Base-by-base conservation (phyloP, 2,888 invertebrate genomes). In the Philopedon plagiatum region DNA sequence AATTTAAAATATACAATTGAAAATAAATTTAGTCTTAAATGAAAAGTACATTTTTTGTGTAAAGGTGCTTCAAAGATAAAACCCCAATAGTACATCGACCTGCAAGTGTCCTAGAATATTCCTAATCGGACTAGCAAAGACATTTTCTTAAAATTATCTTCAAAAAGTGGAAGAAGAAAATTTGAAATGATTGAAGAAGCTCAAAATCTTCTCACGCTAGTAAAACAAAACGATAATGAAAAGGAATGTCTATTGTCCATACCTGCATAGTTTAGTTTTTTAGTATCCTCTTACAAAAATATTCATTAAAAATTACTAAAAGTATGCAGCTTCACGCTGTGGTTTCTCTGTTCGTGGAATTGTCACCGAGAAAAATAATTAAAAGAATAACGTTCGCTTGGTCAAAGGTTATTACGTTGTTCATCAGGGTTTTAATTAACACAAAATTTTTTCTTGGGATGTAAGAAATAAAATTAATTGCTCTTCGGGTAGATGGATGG, bases 271-370 rank as follows among this genome's bases (percentile, higher is more conserved):
- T 26, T 51, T 9, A n/a, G n/a, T 19, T 3, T 54, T 37, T 57
- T 8, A 11, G 34, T 54, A 32, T 32, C 54, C 18, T 54, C 54
- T 54, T 34, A 54, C 34, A 9, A 15, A 54, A 54, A 19, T 37
- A 57, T 21, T 34, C n/a, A 37, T 34, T 57, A 34, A 57, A 57
- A 57, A 57, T 7, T 57, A 57, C 37, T 0, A 56, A 9, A 56
- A 18, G 34, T 56, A 56, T 56, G 56, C 56, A 57, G 57, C 57
- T 13, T 57, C 57, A 57, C 34, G 32, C 57, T 37, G 34, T 19
- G 32, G n/a, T 19, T 5, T 11, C 11, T n/a, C n/a, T 9, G 19
- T 57, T 57, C 57, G 21, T 1, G 34, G 57, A 57, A 57, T 57
- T 57, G 57, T 37, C 57, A 57, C 37, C 57, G 34, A 34, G 29